Evolutionary conservation across 2,888 invertebrate species (phyloP).

Genomic region (Amphipyra berbera): DNA sequence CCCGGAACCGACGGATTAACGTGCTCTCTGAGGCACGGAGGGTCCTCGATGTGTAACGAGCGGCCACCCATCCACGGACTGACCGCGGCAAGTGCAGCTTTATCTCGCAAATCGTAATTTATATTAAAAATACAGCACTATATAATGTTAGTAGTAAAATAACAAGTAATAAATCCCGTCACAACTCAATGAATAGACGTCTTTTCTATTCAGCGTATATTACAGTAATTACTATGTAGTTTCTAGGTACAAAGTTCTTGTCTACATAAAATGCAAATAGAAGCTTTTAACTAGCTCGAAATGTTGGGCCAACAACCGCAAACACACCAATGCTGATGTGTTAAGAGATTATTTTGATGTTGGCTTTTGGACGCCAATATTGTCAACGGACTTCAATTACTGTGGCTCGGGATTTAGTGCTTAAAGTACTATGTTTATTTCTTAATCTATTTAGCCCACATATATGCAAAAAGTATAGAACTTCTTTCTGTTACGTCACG

Average conservation of each 20-base stretch:
- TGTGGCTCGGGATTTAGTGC: too few species aligned
- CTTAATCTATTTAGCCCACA: too few species aligned
- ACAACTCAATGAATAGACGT: slow-evolving; percentile 30
- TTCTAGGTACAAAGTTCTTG: slow-evolving; percentile 26
- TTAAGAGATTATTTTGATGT: slow-evolving; percentile 17
- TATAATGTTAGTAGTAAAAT: slow-evolving; percentile 19
- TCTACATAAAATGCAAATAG: slow-evolving; percentile 26
- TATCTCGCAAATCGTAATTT: too few species aligned
- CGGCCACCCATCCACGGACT: too few species aligned
- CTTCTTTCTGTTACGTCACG: too few species aligned
- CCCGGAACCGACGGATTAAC: too few species aligned
- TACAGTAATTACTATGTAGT: slow-evolving; percentile 41
- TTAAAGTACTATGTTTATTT: too few species aligned
- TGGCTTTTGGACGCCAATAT: slow-evolving; percentile 9
- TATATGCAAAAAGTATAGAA: too few species aligned
- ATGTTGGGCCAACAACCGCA: slow-evolving; percentile 39
- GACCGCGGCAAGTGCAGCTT: too few species aligned
- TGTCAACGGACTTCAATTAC: neutral
- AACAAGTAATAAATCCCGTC: slow-evolving; percentile 2
- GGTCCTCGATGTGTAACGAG: too few species aligned
- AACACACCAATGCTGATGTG: slow-evolving; percentile 8
- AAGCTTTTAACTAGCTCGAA: slow-evolving; percentile 18
- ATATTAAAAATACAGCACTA: neutral
- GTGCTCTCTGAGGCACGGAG: too few species aligned
- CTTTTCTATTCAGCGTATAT: slow-evolving; percentile 32